Percentiles rank a stretch among this genome's conserved stretches.
Conservation (phyloP, 2,113 vertebrate species). For the Brienomyrus longianalis region DNA sequence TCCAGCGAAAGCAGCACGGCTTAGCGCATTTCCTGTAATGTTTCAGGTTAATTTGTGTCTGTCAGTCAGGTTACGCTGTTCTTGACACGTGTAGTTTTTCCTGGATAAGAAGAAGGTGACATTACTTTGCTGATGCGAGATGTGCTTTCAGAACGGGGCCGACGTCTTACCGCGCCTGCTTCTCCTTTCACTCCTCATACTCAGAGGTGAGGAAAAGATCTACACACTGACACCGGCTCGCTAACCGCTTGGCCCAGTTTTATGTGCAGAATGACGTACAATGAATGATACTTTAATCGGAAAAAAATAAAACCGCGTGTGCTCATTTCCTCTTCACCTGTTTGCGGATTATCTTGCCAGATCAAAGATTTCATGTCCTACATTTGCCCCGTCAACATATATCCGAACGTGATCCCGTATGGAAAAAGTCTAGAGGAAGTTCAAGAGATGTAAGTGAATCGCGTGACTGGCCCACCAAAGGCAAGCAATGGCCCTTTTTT, state of each 20-base stretch:
- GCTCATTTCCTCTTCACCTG: too few species aligned
- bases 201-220: conserved; percentile 69
- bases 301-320: background rate
- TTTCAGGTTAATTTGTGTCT: background rate
- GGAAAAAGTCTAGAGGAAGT: conserved; percentile 68
- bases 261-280: background rate
- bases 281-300: background rate
- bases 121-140: background rate
- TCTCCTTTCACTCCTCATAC: conserved; percentile 96
- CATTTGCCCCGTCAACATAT: conserved; percentile 71
- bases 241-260: background rate
- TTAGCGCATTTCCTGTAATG: background rate
- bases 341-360: conserved; percentile 49
- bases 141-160: conserved; percentile 68
- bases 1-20: background rate
- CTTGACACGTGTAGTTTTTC: background rate
- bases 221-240: background rate
- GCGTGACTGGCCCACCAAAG: conserved; percentile 21
- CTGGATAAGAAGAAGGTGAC: background rate
- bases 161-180: conserved; percentile 88
- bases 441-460: conserved; percentile 68
- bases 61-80: background rate
- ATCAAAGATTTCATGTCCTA: conserved; percentile 85
- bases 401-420: conserved; percentile 80
- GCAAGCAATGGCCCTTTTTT: background rate